These are phyloP conservation scores for Cabera pusaria DNA, from an alignment of 2,888 invertebrate species.

Conservation along the genomic window DNA sequence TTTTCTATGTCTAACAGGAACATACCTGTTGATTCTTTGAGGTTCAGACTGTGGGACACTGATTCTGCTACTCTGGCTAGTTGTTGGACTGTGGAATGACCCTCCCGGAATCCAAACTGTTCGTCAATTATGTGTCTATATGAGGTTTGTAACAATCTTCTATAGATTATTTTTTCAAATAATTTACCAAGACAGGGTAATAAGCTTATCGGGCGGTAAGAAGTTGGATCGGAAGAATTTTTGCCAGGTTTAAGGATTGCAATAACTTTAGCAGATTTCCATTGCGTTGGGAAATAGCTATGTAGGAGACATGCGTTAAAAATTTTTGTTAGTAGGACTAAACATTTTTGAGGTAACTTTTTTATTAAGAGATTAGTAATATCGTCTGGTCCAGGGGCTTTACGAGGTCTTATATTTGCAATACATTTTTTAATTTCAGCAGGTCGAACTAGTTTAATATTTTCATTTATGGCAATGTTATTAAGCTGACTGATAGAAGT, in stretches of 20 bases:
- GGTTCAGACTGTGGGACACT: slow-evolving; percentile 1
- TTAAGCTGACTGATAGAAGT: background rate
- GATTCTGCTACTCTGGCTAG: slow-evolving; percentile 4
- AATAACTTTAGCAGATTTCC: slow-evolving; percentile 11
- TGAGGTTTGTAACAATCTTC: background rate
- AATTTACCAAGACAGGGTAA: slow-evolving; percentile 7
- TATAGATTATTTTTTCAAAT: slow-evolving; percentile 9
- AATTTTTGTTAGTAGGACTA: slow-evolving; percentile 4
- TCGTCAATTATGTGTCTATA: slow-evolving; percentile 2
- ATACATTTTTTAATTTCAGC: background rate
- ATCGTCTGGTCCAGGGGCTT: slow-evolving; percentile 6
- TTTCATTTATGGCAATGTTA: background rate
- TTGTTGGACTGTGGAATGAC: slow-evolving; percentile 8
- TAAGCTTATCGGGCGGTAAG: slow-evolving; percentile 9
- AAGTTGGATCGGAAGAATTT: background rate
- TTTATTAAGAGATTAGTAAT: slow-evolving; percentile 7
- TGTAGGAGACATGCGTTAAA: slow-evolving; percentile 7
- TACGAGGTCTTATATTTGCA: background rate
- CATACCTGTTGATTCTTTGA: slow-evolving; percentile 3
- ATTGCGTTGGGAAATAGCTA: slow-evolving; percentile 4
- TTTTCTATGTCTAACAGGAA: slow-evolving; percentile 1
- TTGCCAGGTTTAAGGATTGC: slow-evolving; percentile 10
- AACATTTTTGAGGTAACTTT: slow-evolving; percentile 5
- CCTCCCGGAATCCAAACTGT: slow-evolving; percentile 9
- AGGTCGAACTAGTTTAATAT: background rate